These are phyloP conservation scores for Frankliniella fusca DNA, from an alignment of 2,888 invertebrate species.

Conservation along the genomic window DNA sequence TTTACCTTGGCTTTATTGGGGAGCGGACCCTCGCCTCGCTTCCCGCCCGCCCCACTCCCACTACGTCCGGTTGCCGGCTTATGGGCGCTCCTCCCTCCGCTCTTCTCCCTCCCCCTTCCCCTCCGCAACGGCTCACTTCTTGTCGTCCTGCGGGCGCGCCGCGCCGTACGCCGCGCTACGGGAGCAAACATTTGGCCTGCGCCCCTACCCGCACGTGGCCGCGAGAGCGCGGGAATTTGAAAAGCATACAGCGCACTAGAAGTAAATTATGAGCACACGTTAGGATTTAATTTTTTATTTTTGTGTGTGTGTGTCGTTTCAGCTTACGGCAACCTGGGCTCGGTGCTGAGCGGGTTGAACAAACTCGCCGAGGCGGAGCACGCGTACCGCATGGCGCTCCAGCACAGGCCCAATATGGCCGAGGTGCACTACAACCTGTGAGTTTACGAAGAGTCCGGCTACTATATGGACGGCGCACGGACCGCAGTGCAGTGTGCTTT, in stretches of 20 bases:
- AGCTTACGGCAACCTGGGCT: constrained; percentile 96
- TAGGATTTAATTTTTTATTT: not conserved
- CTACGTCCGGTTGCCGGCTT: constrained; percentile 31
- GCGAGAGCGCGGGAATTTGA: not conserved
- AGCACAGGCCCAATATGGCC: constrained; percentile 93
- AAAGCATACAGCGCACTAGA: not conserved
- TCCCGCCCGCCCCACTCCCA: constrained; percentile 31
- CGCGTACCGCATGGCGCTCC: constrained; percentile 85
- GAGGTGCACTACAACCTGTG: constrained; percentile 90
- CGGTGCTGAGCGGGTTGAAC: constrained; percentile 86
- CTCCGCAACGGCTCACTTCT: not conserved
- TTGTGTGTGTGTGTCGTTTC: constrained; percentile 45
- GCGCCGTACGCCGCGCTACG: not conserved
- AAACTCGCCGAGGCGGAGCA: constrained; percentile 82
- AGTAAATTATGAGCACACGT: not conserved
- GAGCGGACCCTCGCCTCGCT: constrained; percentile 34
- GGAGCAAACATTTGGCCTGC: constrained; percentile 5
- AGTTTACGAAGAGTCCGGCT: constrained; percentile 32
- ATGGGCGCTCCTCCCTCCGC: constrained; percentile 30
- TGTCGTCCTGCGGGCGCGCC: not conserved
- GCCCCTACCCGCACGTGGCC: not conserved
- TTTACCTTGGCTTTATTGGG: constrained; percentile 42
- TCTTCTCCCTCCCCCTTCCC: not conserved
- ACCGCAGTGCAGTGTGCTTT: not conserved
- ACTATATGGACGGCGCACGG: constrained; percentile 29